These are phyloP conservation scores for Amphiprion ocellaris DNA, from an alignment of 2,113 vertebrate genomes.

Conservation along the genomic window DNA sequence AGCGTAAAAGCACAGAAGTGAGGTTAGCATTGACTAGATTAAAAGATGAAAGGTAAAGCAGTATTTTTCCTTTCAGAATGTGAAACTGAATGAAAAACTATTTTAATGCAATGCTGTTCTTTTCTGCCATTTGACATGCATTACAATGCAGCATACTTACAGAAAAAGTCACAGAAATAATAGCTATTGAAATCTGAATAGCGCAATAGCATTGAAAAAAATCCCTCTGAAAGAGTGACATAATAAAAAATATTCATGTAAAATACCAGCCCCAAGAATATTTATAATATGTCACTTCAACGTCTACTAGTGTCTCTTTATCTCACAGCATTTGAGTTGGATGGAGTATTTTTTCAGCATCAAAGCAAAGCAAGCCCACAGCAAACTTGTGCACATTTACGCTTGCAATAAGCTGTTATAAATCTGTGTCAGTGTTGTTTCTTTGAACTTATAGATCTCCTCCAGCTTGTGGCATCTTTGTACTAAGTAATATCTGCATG, in stretches of 20 bases:
- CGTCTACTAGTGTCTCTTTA: not conserved
- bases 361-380: conserved; percentile 29
- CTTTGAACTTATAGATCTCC: conserved; percentile 64
- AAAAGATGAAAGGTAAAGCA: not conserved
- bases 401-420: conserved; percentile 21
- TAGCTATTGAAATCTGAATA: not conserved
- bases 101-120: not conserved
- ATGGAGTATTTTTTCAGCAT: not conserved
- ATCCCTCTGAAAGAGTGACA: not conserved
- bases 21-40: not conserved
- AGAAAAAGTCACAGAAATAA: too few relatives aligned
- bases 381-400: conserved; percentile 13
- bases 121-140: not conserved
- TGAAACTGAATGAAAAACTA: not conserved
- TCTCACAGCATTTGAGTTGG: not conserved
- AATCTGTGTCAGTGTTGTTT: conserved; percentile 42
- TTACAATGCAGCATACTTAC: not conserved
- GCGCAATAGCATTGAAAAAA: not conserved
- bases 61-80: not conserved
- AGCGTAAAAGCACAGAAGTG: not conserved
- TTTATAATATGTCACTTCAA: not conserved
- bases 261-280: not conserved
- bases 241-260: not conserved
- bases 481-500: conserved; percentile 45
- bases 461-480: conserved; percentile 36